Evolutionary conservation across 2,888 invertebrate genomes (phyloP), one percentile per base, ranked within the genome.

Genomic region (Eubasilissa splendida): DNA sequence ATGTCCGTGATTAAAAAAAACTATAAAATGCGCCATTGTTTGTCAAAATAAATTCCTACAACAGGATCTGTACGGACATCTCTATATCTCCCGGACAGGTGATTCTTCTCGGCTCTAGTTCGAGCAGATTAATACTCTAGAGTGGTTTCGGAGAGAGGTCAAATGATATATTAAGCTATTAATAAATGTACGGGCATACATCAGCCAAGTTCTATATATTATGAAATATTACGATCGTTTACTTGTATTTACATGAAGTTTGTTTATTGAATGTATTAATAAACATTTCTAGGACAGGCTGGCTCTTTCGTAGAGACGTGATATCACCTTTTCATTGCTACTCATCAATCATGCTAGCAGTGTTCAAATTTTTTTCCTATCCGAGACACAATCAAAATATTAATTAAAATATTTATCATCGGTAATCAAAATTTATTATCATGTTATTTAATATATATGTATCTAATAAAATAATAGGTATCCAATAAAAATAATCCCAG

Each of bases 81-180:
- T 60, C n/a, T 70, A 10, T 80, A 83, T 82, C 83, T 81, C 83
- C 83, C 78, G 77, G 70, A 78, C 76, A 53, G 83, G 71, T 60
- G 80, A 83, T 83, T 82, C 79, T 77, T 79, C 82, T 82, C 80
- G 83, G 80, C 68, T 80, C 59, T 81, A 70, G 77, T 82, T 60
- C 79, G 66, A 71, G 73, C 63, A 78, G 68, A 83, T 82, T 73
- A 83, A 74, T 77, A 80, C 54, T 66, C 50, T 74, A 63, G 76
- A 76, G 82, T 79, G 60, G 71, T 77, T 80, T 79, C 31, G 75
- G 78, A 82, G 75, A 71, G 77, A 79, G 80, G 76, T 81, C 82
- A 77, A 73, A 80, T 82, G 83, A 82, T 79, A 83, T 83, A 83
- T 80, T 78, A 80, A 79, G 80, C 80, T 76, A 83, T 83, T 83